Evolutionary conservation across 2,113 vertebrate species (phyloP).

Genomic region (Eudyptes chrysolophus): DNA sequence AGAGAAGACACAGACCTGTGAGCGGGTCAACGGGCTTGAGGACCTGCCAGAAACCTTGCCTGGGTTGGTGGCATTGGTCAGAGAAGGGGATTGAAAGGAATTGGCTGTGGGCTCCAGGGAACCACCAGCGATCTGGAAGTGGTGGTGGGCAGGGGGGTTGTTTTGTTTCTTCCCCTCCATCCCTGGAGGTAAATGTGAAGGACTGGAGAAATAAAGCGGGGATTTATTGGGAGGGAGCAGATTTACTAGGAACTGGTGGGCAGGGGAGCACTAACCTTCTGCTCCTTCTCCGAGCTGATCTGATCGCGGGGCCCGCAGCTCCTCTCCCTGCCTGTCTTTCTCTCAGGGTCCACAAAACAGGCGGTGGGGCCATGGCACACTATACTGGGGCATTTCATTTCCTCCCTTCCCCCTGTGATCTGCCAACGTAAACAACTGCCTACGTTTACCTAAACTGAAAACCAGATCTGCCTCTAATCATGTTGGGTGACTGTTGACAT

Average conservation of each 20-base stretch:
- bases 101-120: not conserved
- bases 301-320: accelerated
- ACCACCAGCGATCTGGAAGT: not conserved
- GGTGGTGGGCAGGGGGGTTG: not conserved
- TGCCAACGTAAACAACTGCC: not conserved
- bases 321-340: not conserved
- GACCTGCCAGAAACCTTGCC: not conserved
- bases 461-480: constrained; percentile 45
- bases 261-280: not conserved
- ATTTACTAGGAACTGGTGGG: not conserved
- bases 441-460: constrained; percentile 2
- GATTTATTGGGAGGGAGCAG: constrained; percentile 32
- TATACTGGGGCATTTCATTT: not conserved
- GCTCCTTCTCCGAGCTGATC: not conserved
- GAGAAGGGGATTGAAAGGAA: not conserved
- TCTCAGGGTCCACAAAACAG: not conserved
- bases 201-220: not conserved
- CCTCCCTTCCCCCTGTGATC: not conserved
- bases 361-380: not conserved
- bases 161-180: not conserved
- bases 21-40: accelerated
- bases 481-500: not conserved
- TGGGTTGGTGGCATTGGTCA: not conserved
- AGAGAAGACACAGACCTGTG: not conserved
- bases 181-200: not conserved